These are phyloP conservation scores for Tachysurus fulvidraco DNA, from an alignment of 2,113 vertebrate species.

Conservation along the genomic window DNA sequence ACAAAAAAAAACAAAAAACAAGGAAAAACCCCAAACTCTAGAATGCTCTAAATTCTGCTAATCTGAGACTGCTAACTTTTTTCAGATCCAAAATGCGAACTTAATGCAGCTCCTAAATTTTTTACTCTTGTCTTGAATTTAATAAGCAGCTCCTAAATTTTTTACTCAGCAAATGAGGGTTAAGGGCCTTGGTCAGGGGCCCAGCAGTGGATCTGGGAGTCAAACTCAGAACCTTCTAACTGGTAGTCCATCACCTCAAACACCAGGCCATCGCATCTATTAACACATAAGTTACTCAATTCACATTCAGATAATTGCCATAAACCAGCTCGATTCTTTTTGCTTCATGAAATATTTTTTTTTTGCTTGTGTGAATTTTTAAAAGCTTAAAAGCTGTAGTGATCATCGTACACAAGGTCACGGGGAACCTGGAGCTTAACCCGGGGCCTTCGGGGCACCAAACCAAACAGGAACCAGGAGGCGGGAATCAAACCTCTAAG, in stretches of 20 bases:
- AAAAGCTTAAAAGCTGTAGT: too few species aligned
- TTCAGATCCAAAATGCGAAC: not conserved
- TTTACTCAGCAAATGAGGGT: not conserved
- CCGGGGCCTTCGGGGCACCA: too few species aligned
- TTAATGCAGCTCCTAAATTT: not conserved
- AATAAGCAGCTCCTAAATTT: not conserved
- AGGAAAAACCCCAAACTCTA: not conserved
- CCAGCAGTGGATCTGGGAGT: too few species aligned
- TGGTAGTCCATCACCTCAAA: too few species aligned
- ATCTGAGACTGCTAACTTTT: not conserved
- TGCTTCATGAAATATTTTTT: not conserved
- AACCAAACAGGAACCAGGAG: too few species aligned
- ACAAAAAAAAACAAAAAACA: not conserved
- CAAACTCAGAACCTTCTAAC: too few species aligned
- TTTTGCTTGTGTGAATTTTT: not conserved
- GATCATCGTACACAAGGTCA: too few species aligned
- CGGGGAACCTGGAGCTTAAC: too few species aligned
- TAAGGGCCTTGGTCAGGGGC: not conserved
- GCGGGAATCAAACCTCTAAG: too few species aligned
- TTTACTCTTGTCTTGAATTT: too few species aligned
- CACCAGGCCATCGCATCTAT: not conserved
- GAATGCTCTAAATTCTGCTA: not conserved
- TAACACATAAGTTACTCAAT: not conserved
- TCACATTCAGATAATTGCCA: not conserved
- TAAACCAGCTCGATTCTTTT: not conserved